These are phyloP conservation scores for Tylochromis polylepis DNA, from an alignment of 2,113 vertebrate species.

Conservation along the genomic window DNA sequence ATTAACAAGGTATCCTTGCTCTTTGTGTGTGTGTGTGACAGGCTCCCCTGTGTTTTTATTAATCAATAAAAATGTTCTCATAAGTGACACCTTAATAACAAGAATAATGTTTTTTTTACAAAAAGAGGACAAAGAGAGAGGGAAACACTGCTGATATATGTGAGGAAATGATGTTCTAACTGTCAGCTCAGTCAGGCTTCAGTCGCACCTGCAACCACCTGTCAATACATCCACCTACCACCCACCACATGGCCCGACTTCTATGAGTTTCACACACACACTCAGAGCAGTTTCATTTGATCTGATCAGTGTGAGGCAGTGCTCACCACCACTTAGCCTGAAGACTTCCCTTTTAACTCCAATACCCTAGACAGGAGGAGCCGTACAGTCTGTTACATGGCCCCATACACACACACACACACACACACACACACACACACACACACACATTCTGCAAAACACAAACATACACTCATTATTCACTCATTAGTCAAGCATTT, in stretches of 20 bases:
- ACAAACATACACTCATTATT: conserved; percentile 42
- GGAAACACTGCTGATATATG: background rate
- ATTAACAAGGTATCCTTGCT: too few relatives aligned
- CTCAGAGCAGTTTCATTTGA: conserved; percentile 54
- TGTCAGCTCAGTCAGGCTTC: conserved; percentile 45
- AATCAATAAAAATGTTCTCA: background rate
- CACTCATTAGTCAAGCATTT: conserved; percentile 39
- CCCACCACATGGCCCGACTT: background rate
- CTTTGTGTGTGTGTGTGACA: too few relatives aligned
- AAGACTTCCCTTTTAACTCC: conserved; percentile 68
- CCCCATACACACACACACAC: conserved; percentile 2
- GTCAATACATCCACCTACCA: conserved; percentile 31
- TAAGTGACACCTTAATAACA: background rate
- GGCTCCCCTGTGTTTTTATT: too few relatives aligned
- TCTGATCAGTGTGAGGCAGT: conserved; percentile 45
- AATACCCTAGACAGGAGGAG: conserved; percentile 53
- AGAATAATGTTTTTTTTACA: background rate
- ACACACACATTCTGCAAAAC: conserved; percentile 2
- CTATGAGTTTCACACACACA: conserved; percentile 8
- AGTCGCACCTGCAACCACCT: conserved; percentile 40
- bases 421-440: background rate
- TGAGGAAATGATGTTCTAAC: conserved; percentile 31
- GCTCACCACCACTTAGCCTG: conserved; percentile 60
- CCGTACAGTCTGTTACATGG: conserved; percentile 52
- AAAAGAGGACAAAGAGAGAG: background rate